Percentiles rank a stretch among this genome's conserved stretches.
Evolutionary conservation across 2,113 vertebrate genomes (phyloP).

Genomic region (Datnioides undecimradiatus): DNA sequence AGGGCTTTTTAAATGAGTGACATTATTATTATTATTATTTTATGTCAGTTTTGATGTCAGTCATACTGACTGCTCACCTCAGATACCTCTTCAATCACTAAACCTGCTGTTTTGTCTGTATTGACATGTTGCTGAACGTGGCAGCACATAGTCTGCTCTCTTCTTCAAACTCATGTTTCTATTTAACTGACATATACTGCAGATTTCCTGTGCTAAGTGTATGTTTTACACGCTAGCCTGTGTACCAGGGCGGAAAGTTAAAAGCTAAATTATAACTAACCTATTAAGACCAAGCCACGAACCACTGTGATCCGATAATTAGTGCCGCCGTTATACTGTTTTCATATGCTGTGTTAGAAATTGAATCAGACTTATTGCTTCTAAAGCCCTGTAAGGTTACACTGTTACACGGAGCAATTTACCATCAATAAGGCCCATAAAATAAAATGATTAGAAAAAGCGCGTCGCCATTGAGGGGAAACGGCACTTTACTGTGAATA

Average conservation of each 20-base stretch:
- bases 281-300: conserved; percentile 6
- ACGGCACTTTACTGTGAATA: conserved; percentile 21
- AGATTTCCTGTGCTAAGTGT: background rate
- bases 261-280: background rate
- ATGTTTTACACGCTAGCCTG: background rate
- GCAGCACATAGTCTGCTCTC: background rate
- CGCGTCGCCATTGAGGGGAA: background rate
- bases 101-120: background rate
- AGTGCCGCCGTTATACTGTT: conserved; percentile 15
- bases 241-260: conserved; percentile 5
- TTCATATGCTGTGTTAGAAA: conserved; percentile 10
- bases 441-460: conserved; percentile 21
- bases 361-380: conserved; percentile 9
- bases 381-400: conserved; percentile 1
- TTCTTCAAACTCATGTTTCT: background rate
- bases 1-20: background rate
- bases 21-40: too few species aligned
- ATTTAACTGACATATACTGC: background rate
- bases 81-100: background rate
- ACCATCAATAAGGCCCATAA: conserved; percentile 18
- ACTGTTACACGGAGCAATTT: conserved; percentile 4
- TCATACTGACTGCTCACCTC: background rate
- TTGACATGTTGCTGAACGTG: background rate
- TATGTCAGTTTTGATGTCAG: too few species aligned
- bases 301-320: conserved; percentile 19